Percentiles rank a stretch among this genome's conserved stretches.
These are phyloP conservation scores for Sardina pilchardus DNA, from an alignment of 2,113 vertebrate genomes.

Conservation along the genomic window DNA sequence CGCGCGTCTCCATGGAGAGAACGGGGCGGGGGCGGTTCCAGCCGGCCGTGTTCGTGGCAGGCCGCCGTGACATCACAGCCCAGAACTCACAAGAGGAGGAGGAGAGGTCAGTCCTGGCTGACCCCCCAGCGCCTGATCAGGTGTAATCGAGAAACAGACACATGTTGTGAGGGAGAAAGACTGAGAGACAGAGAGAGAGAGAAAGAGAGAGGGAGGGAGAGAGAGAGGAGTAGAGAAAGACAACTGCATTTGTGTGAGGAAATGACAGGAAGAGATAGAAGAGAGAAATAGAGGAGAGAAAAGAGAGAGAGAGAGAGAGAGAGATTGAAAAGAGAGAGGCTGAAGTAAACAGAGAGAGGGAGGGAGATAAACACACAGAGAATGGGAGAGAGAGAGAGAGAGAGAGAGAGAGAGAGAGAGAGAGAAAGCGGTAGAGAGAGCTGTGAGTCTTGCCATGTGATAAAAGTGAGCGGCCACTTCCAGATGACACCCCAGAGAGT, in stretches of 20 bases:
- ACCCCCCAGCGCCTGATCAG: not conserved
- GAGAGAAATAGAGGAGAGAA: not conserved
- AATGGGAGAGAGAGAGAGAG: not conserved
- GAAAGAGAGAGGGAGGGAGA: not conserved
- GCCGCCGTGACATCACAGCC: not conserved
- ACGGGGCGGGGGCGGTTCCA: not conserved
- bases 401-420: not conserved
- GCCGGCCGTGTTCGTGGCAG: not conserved
- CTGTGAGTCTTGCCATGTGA: not conserved
- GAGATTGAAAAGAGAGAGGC: not conserved
- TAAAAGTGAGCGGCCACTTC: constrained; percentile 13
- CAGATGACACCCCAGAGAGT: constrained; percentile 32
- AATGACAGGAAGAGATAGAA: not conserved
- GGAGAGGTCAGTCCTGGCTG: not conserved
- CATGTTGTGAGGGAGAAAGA: not conserved
- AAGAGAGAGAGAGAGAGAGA: not conserved
- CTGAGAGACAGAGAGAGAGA: not conserved
- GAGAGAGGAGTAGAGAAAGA: too few species aligned
- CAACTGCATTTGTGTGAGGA: too few species aligned
- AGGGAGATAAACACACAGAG: not conserved
- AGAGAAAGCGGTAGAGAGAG: not conserved
- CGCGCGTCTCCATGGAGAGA: not conserved
- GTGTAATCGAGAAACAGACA: not conserved
- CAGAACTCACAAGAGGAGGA: not conserved
- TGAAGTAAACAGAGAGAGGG: not conserved